A percentile compares a stretch with the other conserved stretches of the same genome.
These are phyloP conservation scores for Alosa alosa DNA, from an alignment of 2,113 vertebrate genomes.

Conservation along the genomic window DNA sequence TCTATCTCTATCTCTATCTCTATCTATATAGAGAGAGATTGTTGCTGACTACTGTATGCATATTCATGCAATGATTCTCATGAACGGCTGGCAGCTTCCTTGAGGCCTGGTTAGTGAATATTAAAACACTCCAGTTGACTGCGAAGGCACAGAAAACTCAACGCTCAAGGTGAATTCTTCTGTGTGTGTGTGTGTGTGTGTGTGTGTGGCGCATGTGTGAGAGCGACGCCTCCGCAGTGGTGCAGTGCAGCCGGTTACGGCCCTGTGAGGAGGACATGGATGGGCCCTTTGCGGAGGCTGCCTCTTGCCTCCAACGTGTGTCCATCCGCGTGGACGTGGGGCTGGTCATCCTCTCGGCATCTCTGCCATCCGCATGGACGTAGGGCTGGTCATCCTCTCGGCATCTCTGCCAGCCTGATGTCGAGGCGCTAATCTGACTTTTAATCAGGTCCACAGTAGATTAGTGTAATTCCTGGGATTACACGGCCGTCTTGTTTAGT, in stretches of 20 bases:
- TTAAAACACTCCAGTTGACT: not conserved
- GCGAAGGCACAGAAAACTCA: not conserved
- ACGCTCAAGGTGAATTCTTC: too few relatives aligned
- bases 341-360: too few relatives aligned
- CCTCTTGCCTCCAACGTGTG: not conserved
- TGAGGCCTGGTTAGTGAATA: not conserved
- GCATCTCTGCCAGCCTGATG: conserved; percentile 48
- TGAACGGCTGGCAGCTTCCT: not conserved
- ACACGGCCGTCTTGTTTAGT: conserved; percentile 53
- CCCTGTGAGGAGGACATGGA: not conserved
- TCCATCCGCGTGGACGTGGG: not conserved
- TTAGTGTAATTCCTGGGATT: conserved; percentile 70
- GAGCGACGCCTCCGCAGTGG: not conserved
- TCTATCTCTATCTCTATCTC: too few relatives aligned
- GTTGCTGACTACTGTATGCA: not conserved
- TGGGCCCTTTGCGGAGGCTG: not conserved
- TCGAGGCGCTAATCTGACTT: conserved; percentile 58
- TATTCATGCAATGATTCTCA: not conserved
- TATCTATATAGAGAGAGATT: not conserved
- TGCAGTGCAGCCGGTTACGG: not conserved
- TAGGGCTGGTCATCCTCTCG: conserved; percentile 12
- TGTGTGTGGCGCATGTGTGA: conserved; percentile 23
- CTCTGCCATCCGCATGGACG: not conserved
- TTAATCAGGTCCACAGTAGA: conserved; percentile 68
- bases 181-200: not conserved